phyloP scores from a whole-genome alignment of 2,797 vertebrate species.

The Luscinia megarhynchos region DNA sequence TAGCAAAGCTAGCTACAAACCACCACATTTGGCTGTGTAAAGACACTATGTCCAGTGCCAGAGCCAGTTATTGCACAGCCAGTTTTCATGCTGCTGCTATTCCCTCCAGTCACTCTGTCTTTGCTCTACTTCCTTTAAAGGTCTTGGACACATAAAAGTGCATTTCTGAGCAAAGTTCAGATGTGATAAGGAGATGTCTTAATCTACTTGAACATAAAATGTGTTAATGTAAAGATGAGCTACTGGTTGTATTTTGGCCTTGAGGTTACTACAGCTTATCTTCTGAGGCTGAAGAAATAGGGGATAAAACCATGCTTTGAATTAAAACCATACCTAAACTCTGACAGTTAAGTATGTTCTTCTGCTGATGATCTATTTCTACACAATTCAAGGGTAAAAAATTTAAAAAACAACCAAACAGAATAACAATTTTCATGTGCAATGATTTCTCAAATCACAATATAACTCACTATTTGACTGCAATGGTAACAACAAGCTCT shows the following conservation, averaged over 20 bases:
- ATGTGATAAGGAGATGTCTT: background rate
- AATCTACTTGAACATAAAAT: background rate
- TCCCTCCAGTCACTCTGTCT: background rate
- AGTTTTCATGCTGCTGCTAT: background rate
- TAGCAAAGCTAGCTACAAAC: background rate
- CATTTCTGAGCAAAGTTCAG: background rate
- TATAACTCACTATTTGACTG: background rate
- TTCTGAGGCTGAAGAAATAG: background rate
- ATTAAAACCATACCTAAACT: background rate
- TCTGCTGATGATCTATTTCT: background rate
- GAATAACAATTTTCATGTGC: background rate
- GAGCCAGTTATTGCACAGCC: background rate
- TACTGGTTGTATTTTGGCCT: background rate
- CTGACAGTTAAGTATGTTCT: background rate
- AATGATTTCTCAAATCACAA: background rate
- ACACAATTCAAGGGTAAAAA: background rate
- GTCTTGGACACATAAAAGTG: background rate
- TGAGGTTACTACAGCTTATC: background rate
- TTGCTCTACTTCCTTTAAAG: background rate
- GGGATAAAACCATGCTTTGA: background rate
- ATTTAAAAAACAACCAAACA: background rate
- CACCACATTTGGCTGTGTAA: background rate
- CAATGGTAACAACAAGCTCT: slow-evolving; percentile 12
- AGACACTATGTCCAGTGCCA: background rate
- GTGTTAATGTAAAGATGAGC: background rate